A percentile compares a stretch with the other conserved stretches of the same genome.
phyloP scores from a whole-genome alignment of 2,797 vertebrate genomes.

The Falco rusticolus region DNA sequence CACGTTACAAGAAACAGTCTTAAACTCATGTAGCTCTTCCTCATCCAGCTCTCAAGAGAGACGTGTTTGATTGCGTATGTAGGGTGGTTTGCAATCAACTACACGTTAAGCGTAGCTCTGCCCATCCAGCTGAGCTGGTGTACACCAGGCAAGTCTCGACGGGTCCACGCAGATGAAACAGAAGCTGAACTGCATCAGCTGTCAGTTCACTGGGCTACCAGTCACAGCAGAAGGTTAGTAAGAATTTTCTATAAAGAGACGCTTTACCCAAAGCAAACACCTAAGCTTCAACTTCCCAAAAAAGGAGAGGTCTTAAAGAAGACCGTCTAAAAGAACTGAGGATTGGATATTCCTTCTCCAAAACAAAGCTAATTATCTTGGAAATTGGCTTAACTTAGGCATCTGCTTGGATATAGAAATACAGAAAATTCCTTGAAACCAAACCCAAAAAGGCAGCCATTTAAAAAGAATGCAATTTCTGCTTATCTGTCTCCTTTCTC shows the following conservation, averaged over 20 bases:
- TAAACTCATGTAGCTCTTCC: neutral
- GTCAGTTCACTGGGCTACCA: neutral
- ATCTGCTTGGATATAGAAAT: neutral
- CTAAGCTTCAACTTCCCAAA: neutral
- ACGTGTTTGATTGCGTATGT: rapidly evolving
- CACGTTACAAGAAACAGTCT: neutral
- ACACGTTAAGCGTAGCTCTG: neutral
- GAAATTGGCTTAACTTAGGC: neutral
- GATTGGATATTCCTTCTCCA: neutral
- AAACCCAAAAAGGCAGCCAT: neutral
- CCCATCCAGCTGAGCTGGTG: neutral
- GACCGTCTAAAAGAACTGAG: neutral
- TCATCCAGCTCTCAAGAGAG: neutral
- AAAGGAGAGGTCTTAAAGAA: neutral
- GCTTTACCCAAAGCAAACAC: neutral
- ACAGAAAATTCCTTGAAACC: neutral
- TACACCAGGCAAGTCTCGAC: neutral
- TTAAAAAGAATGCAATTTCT: neutral
- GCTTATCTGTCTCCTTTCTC: neutral
- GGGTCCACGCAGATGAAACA: neutral
- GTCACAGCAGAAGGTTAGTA: neutral
- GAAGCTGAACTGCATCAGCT: neutral
- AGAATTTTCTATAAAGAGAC: neutral
- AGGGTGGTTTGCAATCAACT: neutral
- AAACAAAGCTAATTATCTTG: neutral